Base-by-base conservation (phyloP, 1,140 invertebrate genomes). In the Eriocheir sinensis region DNA sequence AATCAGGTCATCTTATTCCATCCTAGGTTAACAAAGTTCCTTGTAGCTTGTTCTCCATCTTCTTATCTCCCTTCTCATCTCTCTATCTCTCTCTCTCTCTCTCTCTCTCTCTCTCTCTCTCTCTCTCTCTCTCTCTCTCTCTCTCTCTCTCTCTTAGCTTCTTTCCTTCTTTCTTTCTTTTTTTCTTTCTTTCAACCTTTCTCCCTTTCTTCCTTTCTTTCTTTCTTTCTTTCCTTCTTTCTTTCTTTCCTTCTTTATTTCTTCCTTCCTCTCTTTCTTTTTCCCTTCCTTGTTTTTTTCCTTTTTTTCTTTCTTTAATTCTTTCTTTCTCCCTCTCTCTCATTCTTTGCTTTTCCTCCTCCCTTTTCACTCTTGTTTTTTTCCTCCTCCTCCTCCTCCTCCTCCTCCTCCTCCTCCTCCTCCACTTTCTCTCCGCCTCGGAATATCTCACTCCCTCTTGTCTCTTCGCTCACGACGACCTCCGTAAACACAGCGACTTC, bases 61-160 rank as follows among this genome's bases (percentile, higher is more conserved):
- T 36, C 8, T 40, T 86, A 86, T 86, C 83, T 83, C 81, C 36
- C 83, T 6, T 32, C 32, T 86, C 30, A 38, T 86, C 34, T 86
- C 83, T 83, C 81, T 83, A 83, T 83, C 81, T 83, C 81, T 86
- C 6, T 86, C 40, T 40, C 36, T 41, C 83, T 86, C 83, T 86
- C 83, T 86, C 83, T 41, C 40, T 41, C 83, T 40, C 36, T 41
- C 83, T 41, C 40, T 41, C 34, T 86, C 83, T 34, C 36, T 38
- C 36, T 38, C 36, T 32, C 30, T 32, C 30, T 32, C 81, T 83
- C 30, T 83, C 81, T 83, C 81, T 83, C 81, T 53, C 48, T 53
- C 48, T 53, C 48, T 53, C 48, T 53, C 48, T 53, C 48, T 53
- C 8, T 53, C 48, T 6, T 15, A 48, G 4, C 15, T 48, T 48